Percentiles rank a stretch among this genome's conserved stretches.
These are phyloP conservation scores for Ellobium chinense DNA, from an alignment of 2,888 invertebrate species.

Conservation along the genomic window DNA sequence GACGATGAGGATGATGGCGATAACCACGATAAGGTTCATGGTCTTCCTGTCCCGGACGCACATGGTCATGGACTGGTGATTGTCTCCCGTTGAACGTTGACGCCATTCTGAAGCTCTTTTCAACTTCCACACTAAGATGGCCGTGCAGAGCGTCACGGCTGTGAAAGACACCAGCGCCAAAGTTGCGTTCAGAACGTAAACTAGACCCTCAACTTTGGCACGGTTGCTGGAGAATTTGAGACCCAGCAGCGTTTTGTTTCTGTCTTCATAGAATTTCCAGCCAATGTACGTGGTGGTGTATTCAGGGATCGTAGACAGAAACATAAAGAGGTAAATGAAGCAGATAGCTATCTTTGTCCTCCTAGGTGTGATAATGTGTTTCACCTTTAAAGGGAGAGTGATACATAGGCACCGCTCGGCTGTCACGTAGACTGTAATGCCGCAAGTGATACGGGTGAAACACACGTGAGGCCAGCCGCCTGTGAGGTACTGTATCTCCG, in stretches of 20 bases:
- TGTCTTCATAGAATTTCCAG: slow-evolving; percentile 16
- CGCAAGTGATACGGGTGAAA: slow-evolving; percentile 19
- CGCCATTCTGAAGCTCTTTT: slow-evolving; percentile 18
- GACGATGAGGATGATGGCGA: slow-evolving; percentile 21
- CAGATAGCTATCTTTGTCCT: slow-evolving; percentile 13
- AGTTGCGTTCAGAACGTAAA: slow-evolving; percentile 11
- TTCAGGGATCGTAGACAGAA: not conserved
- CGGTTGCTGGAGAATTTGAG: not conserved
- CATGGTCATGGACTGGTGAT: not conserved
- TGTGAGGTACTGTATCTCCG: slow-evolving; percentile 22
- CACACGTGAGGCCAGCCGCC: slow-evolving; percentile 29
- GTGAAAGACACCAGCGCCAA: slow-evolving; percentile 3
- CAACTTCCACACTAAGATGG: not conserved
- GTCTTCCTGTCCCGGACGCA: slow-evolving; percentile 22
- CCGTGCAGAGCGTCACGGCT: slow-evolving; percentile 6
- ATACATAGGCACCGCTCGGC: slow-evolving; percentile 27
- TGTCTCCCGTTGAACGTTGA: not conserved
- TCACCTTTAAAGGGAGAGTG: slow-evolving; percentile 2
- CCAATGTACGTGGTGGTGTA: slow-evolving; percentile 18
- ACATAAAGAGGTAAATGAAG: slow-evolving; percentile 5
- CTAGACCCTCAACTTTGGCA: not conserved
- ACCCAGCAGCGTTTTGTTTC: slow-evolving; percentile 20
- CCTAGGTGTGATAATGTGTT: slow-evolving; percentile 9
- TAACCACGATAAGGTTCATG: slow-evolving; percentile 14
- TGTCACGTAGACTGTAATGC: slow-evolving; percentile 2